These are phyloP conservation scores for Malacosoma neustria DNA, from an alignment of 2,888 invertebrate species.

Conservation along the genomic window DNA sequence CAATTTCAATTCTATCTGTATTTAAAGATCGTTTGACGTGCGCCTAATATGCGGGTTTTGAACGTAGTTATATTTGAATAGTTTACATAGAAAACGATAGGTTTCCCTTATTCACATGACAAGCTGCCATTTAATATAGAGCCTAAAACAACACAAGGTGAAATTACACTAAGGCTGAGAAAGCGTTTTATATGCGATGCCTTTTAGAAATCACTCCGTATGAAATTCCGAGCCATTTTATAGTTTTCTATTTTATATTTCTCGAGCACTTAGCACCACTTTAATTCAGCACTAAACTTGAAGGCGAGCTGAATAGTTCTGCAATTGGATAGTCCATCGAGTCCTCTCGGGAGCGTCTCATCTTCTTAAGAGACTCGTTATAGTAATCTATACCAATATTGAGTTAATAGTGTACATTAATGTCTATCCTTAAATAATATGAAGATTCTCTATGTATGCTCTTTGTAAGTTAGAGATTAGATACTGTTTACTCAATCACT, in stretches of 20 bases:
- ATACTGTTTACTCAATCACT: too few relatives aligned
- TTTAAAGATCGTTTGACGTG: too few relatives aligned
- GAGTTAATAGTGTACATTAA: neutral
- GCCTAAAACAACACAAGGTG: too few relatives aligned
- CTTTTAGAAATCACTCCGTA: neutral
- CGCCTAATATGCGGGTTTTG: too few relatives aligned
- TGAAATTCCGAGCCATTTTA: constrained; percentile 10
- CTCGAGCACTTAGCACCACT: constrained; percentile 17
- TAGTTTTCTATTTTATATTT: constrained; percentile 23
- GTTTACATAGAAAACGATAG: too few relatives aligned
- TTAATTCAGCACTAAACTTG: constrained; percentile 14
- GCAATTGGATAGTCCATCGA: constrained; percentile 7
- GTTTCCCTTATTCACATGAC: too few relatives aligned
- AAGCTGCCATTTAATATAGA: too few relatives aligned
- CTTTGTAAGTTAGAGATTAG: too few relatives aligned
- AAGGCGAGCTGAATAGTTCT: neutral
- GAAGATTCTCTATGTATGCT: too few relatives aligned
- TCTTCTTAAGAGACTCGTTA: neutral
- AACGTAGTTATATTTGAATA: too few relatives aligned
- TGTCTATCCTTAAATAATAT: too few relatives aligned
- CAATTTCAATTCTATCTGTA: neutral
- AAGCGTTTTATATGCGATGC: neutral
- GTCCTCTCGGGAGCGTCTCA: constrained; percentile 3
- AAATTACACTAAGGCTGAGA: neutral
- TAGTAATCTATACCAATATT: constrained; percentile 1